Percentiles rank a stretch among this genome's conserved stretches.
Evolutionary conservation across 2,797 vertebrate species (phyloP).

Genomic region (Myiothlypis chrysogaster): DNA sequence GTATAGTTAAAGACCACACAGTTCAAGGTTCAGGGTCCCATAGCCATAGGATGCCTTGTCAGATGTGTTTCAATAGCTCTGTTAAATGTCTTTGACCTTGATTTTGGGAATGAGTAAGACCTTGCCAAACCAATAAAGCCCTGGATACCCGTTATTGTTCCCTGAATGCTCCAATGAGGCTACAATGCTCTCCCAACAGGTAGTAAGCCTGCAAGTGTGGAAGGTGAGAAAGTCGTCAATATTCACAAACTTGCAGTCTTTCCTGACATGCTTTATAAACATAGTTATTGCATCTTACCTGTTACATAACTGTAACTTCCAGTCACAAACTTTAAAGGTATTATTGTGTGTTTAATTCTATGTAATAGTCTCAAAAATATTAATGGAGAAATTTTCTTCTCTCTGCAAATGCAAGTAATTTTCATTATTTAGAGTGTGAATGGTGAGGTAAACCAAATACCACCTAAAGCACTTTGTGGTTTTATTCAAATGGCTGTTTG

Average conservation of each 20-base stretch:
- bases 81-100: background rate
- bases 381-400: background rate
- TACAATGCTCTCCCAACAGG: background rate
- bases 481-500: slow-evolving; percentile 60
- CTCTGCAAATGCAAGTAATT: background rate
- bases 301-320: background rate
- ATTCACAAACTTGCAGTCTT: background rate
- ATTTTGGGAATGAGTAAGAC: background rate
- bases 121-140: background rate
- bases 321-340: background rate
- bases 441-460: slow-evolving; percentile 55
- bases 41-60: background rate
- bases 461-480: slow-evolving; percentile 43
- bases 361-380: background rate
- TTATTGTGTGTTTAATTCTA: background rate
- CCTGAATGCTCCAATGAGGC: background rate
- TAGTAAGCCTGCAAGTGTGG: background rate
- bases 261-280: background rate
- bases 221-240: background rate
- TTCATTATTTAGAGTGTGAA: slow-evolving; percentile 51
- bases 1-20: background rate
- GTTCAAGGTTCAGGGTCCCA: background rate
- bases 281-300: background rate
- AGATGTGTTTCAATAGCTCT: background rate
- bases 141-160: background rate